phyloP scores from a whole-genome alignment of 2,888 invertebrate genomes.

The Sesamia inferens region DNA sequence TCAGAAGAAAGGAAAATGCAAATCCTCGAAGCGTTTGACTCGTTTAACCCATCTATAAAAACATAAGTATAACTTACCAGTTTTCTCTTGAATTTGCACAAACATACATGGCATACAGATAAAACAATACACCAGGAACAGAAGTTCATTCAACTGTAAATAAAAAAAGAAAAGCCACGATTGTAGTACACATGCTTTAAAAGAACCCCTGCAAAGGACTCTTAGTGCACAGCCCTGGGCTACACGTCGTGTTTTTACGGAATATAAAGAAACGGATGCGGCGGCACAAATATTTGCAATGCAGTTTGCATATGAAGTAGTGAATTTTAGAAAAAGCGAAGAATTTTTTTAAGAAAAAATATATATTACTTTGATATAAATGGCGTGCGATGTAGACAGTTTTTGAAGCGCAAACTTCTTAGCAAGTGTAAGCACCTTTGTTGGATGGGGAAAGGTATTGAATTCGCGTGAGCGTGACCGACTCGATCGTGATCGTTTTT shows the following conservation, averaged over 20 bases:
- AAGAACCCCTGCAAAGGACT: conserved; percentile 67
- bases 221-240: conserved; percentile 65
- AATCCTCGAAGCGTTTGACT: background rate
- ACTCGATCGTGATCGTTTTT: no score
- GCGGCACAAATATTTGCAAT: background rate
- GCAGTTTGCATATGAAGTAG: background rate
- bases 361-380: no score
- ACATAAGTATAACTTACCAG: background rate
- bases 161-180: conserved; percentile 57
- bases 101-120: conserved; percentile 7
- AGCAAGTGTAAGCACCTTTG: no score
- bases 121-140: conserved; percentile 34
- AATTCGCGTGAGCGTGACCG: no score
- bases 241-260: conserved; percentile 40
- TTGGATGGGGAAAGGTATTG: no score
- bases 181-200: conserved; percentile 58
- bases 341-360: no score
- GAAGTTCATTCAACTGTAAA: conserved; percentile 65
- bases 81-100: background rate
- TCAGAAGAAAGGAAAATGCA: background rate
- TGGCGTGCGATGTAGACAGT: no score
- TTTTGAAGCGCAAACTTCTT: no score
- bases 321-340: background rate
- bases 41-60: background rate
- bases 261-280: conserved; percentile 45